phyloP scores from a whole-genome alignment of 2,113 vertebrate species.

The Eolophus roseicapilla region DNA sequence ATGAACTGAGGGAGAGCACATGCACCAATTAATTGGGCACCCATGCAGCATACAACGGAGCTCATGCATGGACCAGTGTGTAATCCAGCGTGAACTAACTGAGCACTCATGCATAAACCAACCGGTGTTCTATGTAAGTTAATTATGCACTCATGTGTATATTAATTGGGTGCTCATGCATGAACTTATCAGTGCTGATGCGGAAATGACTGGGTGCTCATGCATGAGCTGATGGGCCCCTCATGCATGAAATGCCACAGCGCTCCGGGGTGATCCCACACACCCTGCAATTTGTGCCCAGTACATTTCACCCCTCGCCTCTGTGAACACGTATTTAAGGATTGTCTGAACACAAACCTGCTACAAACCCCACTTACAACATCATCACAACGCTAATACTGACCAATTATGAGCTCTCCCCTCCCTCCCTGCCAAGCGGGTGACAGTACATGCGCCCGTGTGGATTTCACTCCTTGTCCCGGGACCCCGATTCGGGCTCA shows the following conservation, averaged over 20 bases:
- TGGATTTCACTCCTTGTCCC: fast-evolving
- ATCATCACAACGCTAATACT: not conserved
- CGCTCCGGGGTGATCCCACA: not conserved
- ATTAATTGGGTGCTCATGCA: not conserved
- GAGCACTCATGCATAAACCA: not conserved
- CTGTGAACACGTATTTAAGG: not conserved
- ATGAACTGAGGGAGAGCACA: not conserved
- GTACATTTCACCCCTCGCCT: not conserved
- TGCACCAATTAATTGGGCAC: not conserved
- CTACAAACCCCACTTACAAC: not conserved
- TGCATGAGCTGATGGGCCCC: not conserved
- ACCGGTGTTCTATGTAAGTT: not conserved
- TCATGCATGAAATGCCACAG: not conserved
- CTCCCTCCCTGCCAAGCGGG: fast-evolving
- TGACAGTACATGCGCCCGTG: fast-evolving
- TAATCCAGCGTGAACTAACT: fast-evolving
- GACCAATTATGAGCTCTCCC: fast-evolving
- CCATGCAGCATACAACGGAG: not conserved
- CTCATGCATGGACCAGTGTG: not conserved
- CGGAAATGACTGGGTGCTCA: not conserved
- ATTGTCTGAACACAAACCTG: not conserved
- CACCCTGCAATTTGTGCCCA: not conserved
- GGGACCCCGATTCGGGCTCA: not conserved
- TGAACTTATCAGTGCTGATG: not conserved
- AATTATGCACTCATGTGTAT: not conserved